Base-by-base conservation (phyloP, 2,888 invertebrate species). In the Amblyteles armatorius region DNA sequence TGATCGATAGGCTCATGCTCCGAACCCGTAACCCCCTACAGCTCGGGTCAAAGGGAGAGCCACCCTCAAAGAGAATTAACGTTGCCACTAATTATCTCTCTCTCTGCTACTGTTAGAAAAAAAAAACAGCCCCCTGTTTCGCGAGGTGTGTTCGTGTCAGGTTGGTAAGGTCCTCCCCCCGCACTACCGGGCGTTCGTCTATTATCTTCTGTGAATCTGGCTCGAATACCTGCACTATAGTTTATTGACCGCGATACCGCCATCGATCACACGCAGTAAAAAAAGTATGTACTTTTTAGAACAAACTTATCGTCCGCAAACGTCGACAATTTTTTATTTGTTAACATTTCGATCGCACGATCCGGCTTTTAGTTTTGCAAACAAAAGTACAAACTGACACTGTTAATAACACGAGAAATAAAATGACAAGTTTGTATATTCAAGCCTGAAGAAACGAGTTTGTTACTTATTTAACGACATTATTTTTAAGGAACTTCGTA, bases 51-150 rank as follows among this genome's bases (percentile, higher is more conserved):
- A 83, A 83, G 83, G 76, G 76, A 79, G 72, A 79, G 71, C 76
- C 57, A 77, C 83, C 76, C 80, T 83, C 83, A 83, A 80, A 83
- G 83, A 57, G 80, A 83, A 83, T 77, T 71, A 72, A 76, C 80
- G 79, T 80, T 77, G 79, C 76, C 80, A 77, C 83, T 83, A 80
- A 83, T 83, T 77, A 76, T 22, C 81, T 74, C 74, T 73, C 74
- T 73, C 79, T 83, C 72, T 67, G 50, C 76, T 57, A 72, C 65
- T 76, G 71, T 36, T 67, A 63, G 55, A 72, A 69, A 55, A 77
- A 55, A 77, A 33, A 44, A 29, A 48, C 55, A 52, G 71, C 33
- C 63, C 29, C 5, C 29, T 29, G 7, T 65, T 50, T 26, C 65
- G 65, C 13, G 67, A 74, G 44, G 40, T 60, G 60, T 60, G 63